Conservation (phyloP, 2,113 vertebrate genomes). For the Patagioenas fasciata region DNA sequence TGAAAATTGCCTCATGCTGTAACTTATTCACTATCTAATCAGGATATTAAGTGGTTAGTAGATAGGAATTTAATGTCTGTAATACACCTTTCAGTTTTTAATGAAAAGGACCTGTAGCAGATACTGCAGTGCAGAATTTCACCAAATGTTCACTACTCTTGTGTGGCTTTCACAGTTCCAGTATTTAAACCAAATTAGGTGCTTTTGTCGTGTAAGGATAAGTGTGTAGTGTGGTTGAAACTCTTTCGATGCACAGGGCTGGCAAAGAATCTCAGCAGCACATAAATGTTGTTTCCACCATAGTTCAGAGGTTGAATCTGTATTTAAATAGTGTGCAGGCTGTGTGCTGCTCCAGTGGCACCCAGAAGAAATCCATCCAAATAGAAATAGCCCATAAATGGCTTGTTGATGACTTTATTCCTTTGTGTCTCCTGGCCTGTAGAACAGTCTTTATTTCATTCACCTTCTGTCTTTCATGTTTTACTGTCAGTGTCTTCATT, state of each 20-base stretch:
- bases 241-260: not conserved
- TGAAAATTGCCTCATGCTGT: not conserved
- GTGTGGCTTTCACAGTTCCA: not conserved
- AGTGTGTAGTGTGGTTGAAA: not conserved
- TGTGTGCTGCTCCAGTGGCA: not conserved
- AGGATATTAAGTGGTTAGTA: not conserved
- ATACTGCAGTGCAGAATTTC: not conserved
- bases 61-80: not conserved
- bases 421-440: not conserved
- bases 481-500: not conserved
- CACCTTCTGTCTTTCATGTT: not conserved
- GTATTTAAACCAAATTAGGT: not conserved
- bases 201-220: not conserved
- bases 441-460: not conserved
- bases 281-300: not conserved
- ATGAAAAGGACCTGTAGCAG: not conserved
- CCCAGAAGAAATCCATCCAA: not conserved
- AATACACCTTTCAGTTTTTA: not conserved
- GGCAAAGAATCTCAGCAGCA: not conserved
- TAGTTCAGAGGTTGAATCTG: not conserved
- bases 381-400: not conserved
- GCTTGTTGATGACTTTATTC: not conserved
- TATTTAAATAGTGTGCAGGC: not conserved
- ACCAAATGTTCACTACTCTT: not conserved
- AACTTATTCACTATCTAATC: not conserved